Evolutionary conservation across 2,113 vertebrate species (phyloP), one percentile per base, ranked within the genome.

Genomic region (Trochalopteron elliotii): DNA sequence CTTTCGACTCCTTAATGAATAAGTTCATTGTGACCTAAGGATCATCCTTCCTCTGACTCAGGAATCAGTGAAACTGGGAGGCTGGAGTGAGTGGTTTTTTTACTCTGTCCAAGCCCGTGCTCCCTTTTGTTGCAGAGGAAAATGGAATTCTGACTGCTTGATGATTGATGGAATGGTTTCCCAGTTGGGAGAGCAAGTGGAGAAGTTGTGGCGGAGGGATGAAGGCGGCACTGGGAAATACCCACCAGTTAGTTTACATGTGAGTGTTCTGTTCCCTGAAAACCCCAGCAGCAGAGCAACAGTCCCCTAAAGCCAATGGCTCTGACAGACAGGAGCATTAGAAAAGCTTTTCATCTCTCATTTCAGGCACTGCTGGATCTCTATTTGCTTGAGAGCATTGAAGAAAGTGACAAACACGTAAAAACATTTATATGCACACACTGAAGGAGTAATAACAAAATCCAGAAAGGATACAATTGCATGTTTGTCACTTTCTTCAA

Each of bases 91-190:
- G n/a, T 55, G n/a, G n/a, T n/a, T n/a, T n/a, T 50, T 76, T 81
- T 17, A 1, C 56, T 57, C 5, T 50, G 25, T 55, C 22, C n/a
- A 52, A 90, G 52, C n/a, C 37, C 39, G 86, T 80, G 47, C 13
- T 93, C 7, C 56, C 22, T 81, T 78, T 59, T 94, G 57, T 96
- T 97, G 28, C 96, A 99, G 99, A 96, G 98, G 98, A 16, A 99
- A 98, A 93, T 99, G 99, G 99, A 98, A 98, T 83, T 96, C 98
- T 45, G 98, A 99, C 95, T 99, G 98, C 76, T 97, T 99, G 93
- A 98, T 99, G 98, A 99, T 99, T 93, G 99, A 99, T 52, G 98
- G 98, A 33, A 95, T 99, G 97, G 98, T 99, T 72, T 96, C 97
- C 82, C 98, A 99, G 79, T 97, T 99, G 93, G 99, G 99, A 59